Evolutionary conservation across 2,797 vertebrate species (phyloP), one percentile per base, ranked within the genome.

Genomic region (Gallirallus australis): DNA sequence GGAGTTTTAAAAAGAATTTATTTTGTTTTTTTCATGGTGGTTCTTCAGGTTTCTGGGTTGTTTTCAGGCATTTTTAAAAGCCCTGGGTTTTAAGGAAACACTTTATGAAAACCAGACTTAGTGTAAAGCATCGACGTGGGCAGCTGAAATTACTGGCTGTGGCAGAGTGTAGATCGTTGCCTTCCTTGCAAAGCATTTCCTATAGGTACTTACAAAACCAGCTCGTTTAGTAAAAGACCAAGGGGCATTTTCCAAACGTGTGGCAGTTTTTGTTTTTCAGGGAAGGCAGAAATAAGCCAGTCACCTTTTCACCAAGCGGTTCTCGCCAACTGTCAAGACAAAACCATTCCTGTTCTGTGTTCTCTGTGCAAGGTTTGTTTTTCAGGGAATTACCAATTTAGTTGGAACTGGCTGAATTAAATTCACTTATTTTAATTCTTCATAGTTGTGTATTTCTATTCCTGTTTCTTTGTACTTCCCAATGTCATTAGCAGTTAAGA

Each of bases 381-480:
- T 82, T 24, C 89, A 72, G 89, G 79, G 54, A 77, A 60, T 81
- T 70, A 25, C 4, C 69, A 25, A 48, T 81, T 91, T 60, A 16
- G 28, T 39, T 86, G 72, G 50, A 87, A 77, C 53, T 72, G 72
- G 76, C 63, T 81, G 84, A 93, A 96, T 93, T 96, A 94, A 96
- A 94, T 57, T 50, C 24, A 14, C 65, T 45, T 92, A 9, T 69
- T 94, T 87, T 54, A 83, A 91, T 83, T 76, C 76, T 69, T 93
- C 31, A 24, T 48, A 86, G 86, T 59, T 72, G 91, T 83, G 42
- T 83, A 75, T 81, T 95, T 94, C 79, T 95, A 24, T 89, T 90
- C 53, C 91, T 65, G 4, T 82, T 84, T 94, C 82, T 91, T 83
- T 82, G 89, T 64, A n/a, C 78, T 80, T 80, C 79, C 68, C 60